These are phyloP conservation scores for Scaptomyza parva DNA, from an alignment of 2,888 invertebrate genomes.

Conservation along the genomic window DNA sequence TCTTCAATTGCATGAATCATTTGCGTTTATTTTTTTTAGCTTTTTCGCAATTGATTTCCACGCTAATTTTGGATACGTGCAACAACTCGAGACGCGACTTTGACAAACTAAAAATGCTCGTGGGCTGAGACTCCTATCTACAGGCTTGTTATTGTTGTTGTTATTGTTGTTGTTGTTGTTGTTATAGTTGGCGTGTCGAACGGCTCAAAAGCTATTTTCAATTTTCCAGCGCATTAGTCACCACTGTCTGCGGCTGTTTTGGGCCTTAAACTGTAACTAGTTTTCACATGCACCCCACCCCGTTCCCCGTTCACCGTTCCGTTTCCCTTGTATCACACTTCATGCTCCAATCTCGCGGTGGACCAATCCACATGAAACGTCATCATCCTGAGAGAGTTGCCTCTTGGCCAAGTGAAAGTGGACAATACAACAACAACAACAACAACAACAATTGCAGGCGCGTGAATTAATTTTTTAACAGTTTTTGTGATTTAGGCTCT, in stretches of 20 bases:
- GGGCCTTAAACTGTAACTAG: slow-evolving; percentile 72
- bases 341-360: slow-evolving; percentile 4
- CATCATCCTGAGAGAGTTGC: slow-evolving; percentile 67
- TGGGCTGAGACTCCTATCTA: slow-evolving; percentile 32
- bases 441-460: slow-evolving; percentile 58
- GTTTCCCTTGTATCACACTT: slow-evolving; percentile 2
- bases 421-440: slow-evolving; percentile 46
- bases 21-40: slow-evolving; percentile 18
- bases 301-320: not conserved
- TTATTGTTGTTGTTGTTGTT: slow-evolving; percentile 2
- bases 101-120: slow-evolving; percentile 50
- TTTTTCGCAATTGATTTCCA: slow-evolving; percentile 69
- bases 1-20: slow-evolving; percentile 69
- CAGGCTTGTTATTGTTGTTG: too few relatives aligned
- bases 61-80: slow-evolving; percentile 72
- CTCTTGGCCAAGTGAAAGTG: slow-evolving; percentile 69
- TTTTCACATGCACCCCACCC: slow-evolving; percentile 37
- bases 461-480: slow-evolving; percentile 70
- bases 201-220: slow-evolving; percentile 61
- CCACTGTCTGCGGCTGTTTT: slow-evolving; percentile 38
- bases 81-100: slow-evolving; percentile 47
- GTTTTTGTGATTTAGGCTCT: slow-evolving; percentile 29
- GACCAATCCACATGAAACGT: slow-evolving; percentile 44
- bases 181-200: slow-evolving; percentile 37
- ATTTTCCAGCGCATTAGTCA: slow-evolving; percentile 76